Base-by-base conservation (phyloP, 2,797 vertebrate genomes). In the Cetoscarus ocellatus region DNA sequence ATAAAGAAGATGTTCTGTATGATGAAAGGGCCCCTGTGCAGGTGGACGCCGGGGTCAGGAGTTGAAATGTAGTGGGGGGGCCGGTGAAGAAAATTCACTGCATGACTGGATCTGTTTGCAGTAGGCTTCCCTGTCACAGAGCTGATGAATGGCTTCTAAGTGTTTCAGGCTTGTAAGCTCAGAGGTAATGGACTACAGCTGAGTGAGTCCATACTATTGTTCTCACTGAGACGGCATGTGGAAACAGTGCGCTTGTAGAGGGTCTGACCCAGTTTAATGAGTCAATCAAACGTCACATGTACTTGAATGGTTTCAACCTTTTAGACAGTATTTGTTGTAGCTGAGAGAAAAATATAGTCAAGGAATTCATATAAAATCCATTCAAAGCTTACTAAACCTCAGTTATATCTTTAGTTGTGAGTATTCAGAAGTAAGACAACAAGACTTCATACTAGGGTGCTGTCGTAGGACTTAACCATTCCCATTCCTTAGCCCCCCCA, bases 121-220 rank as follows among this genome's bases (percentile, higher is more conserved):
- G 85, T 54, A 63, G 74, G 79, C 71, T 57, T 65, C 75, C 73
- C 73, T 84, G 89, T 89, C 86, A 85, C 56, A 75, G 68, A 83
- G 75, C 87, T 89, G 87, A 91, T 90, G 86, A 87, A 91, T 86
- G 85, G 77, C 14, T 79, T 80, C 80, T 81, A 87, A 86, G 84
- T 85, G 79, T 80, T 88, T 81, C 69, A 80, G 82, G 60, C 80
- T 66, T 79, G 77, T 85, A 83, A 88, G 73, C 87, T 85, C 84
- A 65, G 68, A 87, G 87, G 75, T 88, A 91, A 89, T 88, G 84
- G 82, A 88, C 88, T 86, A 76, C 82, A 92, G 85, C 87, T 86
- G 84, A 90, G 80, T 72, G 78, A 82, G 73, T 73, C 77, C 67
- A 72, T 69, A 15, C 72, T 75, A 71, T 78, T 82, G 81, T 85